Evolutionary conservation across 2,113 vertebrate species (phyloP).

Genomic region (Siniperca knerii): DNA sequence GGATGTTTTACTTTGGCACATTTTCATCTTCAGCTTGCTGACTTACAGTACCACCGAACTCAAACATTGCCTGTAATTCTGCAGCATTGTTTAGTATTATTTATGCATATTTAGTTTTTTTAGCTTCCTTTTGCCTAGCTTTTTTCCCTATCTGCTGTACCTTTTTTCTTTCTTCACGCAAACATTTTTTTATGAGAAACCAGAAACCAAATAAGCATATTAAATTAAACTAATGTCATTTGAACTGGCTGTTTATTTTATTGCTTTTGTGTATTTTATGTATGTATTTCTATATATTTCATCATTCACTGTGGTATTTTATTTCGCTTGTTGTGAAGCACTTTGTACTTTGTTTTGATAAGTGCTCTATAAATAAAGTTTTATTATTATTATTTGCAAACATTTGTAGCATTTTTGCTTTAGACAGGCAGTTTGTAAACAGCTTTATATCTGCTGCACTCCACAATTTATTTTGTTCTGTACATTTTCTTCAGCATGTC

Average conservation of each 20-base stretch:
- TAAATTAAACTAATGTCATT: conserved; percentile 6
- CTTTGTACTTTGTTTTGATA: too few species aligned
- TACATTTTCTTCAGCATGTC: conserved; percentile 5
- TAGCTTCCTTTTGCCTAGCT: neutral
- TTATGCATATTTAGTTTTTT: neutral
- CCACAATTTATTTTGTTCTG: neutral
- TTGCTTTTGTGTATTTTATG: too few species aligned
- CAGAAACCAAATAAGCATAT: neutral
- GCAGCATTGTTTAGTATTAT: neutral
- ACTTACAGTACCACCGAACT: neutral
- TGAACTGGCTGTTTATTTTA: too few species aligned
- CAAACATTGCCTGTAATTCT: conserved; percentile 3
- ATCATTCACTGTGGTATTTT: too few species aligned
- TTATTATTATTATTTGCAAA: neutral
- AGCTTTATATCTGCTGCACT: conserved; percentile 18
- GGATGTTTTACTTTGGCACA: neutral
- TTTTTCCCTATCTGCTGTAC: neutral
- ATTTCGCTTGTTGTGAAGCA: too few species aligned
- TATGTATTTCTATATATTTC: too few species aligned
- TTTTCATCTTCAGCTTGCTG: neutral
- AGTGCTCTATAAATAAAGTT: too few species aligned
- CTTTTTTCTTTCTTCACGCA: neutral
- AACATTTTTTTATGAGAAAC: neutral
- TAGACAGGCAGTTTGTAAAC: neutral
- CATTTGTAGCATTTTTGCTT: conserved; percentile 7